Conservation (phyloP, 2,888 invertebrate species). For the Diloba caeruleocephala region DNA sequence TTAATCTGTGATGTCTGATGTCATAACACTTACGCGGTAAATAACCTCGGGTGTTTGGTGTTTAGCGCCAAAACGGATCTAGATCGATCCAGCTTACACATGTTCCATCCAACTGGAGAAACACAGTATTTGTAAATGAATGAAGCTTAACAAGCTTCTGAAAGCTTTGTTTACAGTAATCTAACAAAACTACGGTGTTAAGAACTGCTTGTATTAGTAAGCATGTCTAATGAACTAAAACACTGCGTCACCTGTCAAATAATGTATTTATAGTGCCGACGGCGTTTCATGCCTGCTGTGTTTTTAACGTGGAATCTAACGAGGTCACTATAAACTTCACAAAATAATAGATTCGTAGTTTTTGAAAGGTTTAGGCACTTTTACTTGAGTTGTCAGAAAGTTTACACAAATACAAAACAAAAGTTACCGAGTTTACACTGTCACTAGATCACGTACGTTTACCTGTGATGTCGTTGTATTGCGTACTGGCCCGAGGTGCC, state of each 20-base stretch:
- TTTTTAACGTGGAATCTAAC: conserved; percentile 37
- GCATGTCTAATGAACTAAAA: conserved; percentile 40
- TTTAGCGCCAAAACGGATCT: conserved; percentile 63
- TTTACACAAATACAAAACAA: conserved; percentile 46
- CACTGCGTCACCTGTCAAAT: conserved; percentile 56
- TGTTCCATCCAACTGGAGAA: conserved; percentile 40
- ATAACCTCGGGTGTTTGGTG: conserved; percentile 58
- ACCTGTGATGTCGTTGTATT: conserved; percentile 88
- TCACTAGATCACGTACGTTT: conserved; percentile 56
- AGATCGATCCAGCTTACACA: conserved; percentile 50
- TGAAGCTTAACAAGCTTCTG: conserved; percentile 12
- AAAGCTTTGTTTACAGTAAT: conserved; percentile 35
- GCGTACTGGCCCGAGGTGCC: conserved; percentile 90
- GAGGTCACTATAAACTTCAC: conserved; percentile 32
- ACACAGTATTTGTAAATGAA: neutral
- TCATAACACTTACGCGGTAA: conserved; percentile 56
- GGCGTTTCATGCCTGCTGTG: conserved; percentile 39
- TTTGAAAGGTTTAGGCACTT: conserved; percentile 17
- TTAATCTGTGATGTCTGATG: conserved; percentile 46
- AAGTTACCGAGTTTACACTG: conserved; percentile 25
- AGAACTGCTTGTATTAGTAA: conserved; percentile 23
- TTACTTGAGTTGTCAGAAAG: conserved; percentile 39
- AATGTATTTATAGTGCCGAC: conserved; percentile 63
- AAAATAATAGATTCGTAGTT: conserved; percentile 7
- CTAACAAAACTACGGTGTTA: conserved; percentile 24